Percentiles rank a stretch among this genome's conserved stretches.
Evolutionary conservation across 2,113 vertebrate genomes (phyloP).

Genomic region (Lamprotornis superbus): DNA sequence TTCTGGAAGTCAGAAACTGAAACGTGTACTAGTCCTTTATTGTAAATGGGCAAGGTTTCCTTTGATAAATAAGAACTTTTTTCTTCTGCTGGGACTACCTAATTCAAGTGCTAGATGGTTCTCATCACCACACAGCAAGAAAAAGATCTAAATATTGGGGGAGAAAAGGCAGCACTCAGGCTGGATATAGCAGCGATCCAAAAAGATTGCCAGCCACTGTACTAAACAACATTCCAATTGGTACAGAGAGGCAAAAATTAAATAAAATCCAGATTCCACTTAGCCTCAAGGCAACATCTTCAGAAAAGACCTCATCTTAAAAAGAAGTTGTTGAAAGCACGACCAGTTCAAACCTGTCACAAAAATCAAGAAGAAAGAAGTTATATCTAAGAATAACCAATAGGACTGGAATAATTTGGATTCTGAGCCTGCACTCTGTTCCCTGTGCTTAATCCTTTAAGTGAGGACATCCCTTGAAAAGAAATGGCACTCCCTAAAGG

Average conservation of each 20-base stretch:
- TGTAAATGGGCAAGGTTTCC: neutral
- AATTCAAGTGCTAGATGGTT: neutral
- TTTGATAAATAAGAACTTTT: neutral
- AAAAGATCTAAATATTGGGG: neutral
- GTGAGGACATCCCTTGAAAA: neutral
- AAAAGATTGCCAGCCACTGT: neutral
- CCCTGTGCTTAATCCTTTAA: neutral
- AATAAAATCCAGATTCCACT: neutral
- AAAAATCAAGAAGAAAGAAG: neutral
- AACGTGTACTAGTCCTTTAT: rapidly evolving
- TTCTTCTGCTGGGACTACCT: neutral
- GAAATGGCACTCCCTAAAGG: neutral
- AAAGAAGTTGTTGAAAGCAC: neutral
- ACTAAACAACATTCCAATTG: neutral
- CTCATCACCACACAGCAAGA: neutral
- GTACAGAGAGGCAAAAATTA: neutral
- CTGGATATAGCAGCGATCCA: neutral
- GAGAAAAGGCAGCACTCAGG: neutral
- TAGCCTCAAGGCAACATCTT: neutral
- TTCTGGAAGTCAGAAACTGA: neutral
- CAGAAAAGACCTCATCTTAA: neutral
- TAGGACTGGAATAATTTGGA: neutral
- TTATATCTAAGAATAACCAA: neutral
- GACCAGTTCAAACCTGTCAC: neutral
- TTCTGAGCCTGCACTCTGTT: neutral